Base-by-base conservation (phyloP, 2,888 invertebrate genomes). In the Drosophila borborema region DNA sequence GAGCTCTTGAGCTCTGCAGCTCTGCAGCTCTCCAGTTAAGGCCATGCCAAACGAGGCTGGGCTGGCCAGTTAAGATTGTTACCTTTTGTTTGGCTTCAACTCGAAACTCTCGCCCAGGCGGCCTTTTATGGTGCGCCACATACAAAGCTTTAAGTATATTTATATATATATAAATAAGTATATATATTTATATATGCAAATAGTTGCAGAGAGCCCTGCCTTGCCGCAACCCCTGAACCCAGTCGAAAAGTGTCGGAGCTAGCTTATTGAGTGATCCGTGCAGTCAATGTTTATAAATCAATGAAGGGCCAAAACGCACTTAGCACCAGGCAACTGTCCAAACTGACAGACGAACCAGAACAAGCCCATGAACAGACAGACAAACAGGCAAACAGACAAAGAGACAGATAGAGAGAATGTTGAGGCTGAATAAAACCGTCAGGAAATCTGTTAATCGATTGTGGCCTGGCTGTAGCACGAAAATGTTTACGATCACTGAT, bases 191-290 rank as follows among this genome's bases (percentile, higher is more conserved):
- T 46, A 64, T 64, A 81, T 83, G 86, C 84, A 86, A 82, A 86
- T 83, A 82, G 64, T 49, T 64, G 41, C 53, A 55, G 3, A 31
- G 55, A 64, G 31, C 34, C 48, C 51, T 40, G 23, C 34, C 34
- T 55, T 53, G 20, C 65, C 56, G 34, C 68, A 69, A 63, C 31
- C 51, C 63, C 68, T 68, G 55, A 67, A 67, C 51, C 71, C 45
- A 12, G 45, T 36, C 51, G 23, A 60, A 64, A 65, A 70, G 70
- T 74, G 70, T 58, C 43, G 69, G 45, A 55, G 46, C 63, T 66
- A 31, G 71, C 80, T 82, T 85, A 87, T 87, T 85, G 83, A 86
- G 83, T 83, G 85, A 85, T 88, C 78, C 73, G 56, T 67, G 71
- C 64, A 54, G 38, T 12, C 40, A 48, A 18, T 74, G 77, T 79